Evolutionary conservation across 1,140 invertebrate species (phyloP).

Genomic region (Globodera rostochiensis): DNA sequence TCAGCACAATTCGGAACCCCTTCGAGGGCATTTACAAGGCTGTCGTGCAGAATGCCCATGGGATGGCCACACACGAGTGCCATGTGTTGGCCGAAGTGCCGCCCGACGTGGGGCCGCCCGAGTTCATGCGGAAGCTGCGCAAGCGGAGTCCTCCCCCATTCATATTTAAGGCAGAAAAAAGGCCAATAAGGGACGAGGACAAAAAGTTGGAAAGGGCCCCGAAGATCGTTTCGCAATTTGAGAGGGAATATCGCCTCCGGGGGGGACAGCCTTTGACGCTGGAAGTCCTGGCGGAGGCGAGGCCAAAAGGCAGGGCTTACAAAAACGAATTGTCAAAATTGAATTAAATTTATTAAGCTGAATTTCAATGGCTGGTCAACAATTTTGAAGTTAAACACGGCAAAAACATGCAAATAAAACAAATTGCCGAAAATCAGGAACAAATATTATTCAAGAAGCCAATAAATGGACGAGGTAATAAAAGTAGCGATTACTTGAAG

Average conservation of each 20-base stretch:
- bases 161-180: slow-evolving; percentile 24
- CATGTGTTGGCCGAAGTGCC: slow-evolving; percentile 45
- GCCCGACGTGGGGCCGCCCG: slow-evolving; percentile 30
- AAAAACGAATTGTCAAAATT: not conserved
- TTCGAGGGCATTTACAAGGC: slow-evolving; percentile 45
- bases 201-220: slow-evolving; percentile 52
- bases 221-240: slow-evolving; percentile 43
- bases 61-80: slow-evolving; percentile 41
- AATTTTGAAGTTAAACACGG: slow-evolving; percentile 58
- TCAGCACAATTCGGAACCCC: slow-evolving; percentile 34
- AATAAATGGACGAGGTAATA: slow-evolving; percentile 40
- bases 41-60: slow-evolving; percentile 46
- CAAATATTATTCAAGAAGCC: slow-evolving; percentile 42
- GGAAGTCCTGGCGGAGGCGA: slow-evolving; percentile 54
- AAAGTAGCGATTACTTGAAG: not conserved
- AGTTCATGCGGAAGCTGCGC: slow-evolving; percentile 26
- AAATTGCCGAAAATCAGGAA: slow-evolving; percentile 42
- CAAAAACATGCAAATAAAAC: slow-evolving; percentile 50
- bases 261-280: slow-evolving; percentile 46
- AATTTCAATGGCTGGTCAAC: slow-evolving; percentile 56
- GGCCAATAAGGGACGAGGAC: not conserved
- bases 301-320: slow-evolving; percentile 39
- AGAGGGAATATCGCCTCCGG: slow-evolving; percentile 31
- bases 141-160: slow-evolving; percentile 26
- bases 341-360: slow-evolving; percentile 23